phyloP scores from a whole-genome alignment of 1,140 invertebrate genomes.

The Lanistes nyassanus region DNA sequence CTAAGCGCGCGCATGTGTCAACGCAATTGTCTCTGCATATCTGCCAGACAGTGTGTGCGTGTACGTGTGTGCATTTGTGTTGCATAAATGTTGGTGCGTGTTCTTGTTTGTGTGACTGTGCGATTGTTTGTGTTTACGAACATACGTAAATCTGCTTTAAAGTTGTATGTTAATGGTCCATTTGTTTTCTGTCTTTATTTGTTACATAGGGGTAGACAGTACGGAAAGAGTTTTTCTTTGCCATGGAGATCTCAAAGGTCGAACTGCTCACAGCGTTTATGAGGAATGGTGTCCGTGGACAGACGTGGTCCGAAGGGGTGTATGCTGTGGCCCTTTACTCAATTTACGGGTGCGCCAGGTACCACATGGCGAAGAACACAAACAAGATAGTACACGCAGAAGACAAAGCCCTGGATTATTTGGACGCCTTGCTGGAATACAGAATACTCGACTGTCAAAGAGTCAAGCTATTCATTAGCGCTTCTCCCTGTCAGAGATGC shows the following conservation, averaged over 20 bases:
- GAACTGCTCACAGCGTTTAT: neutral
- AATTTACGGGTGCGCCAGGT: neutral
- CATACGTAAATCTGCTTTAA: neutral
- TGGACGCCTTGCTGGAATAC: neutral
- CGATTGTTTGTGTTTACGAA: neutral
- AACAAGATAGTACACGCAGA: neutral
- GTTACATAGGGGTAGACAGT: no score
- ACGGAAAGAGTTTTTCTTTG: neutral
- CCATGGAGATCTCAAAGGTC: neutral
- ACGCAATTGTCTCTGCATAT: no score
- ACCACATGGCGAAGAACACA: neutral
- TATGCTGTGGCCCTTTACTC: neutral
- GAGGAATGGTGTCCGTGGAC: neutral
- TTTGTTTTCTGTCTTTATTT: no score
- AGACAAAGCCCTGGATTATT: neutral
- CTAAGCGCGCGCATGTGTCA: no score
- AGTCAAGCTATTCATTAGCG: neutral
- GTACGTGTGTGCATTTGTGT: neutral
- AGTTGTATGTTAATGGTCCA: no score
- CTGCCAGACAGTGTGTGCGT: conserved; percentile 6
- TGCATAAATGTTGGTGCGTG: neutral
- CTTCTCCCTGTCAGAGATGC: neutral
- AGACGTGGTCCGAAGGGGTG: neutral
- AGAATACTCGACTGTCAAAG: neutral
- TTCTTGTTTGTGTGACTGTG: neutral